phyloP scores from a whole-genome alignment of 2,888 invertebrate genomes.

The Phyllotreta cruciferae region DNA sequence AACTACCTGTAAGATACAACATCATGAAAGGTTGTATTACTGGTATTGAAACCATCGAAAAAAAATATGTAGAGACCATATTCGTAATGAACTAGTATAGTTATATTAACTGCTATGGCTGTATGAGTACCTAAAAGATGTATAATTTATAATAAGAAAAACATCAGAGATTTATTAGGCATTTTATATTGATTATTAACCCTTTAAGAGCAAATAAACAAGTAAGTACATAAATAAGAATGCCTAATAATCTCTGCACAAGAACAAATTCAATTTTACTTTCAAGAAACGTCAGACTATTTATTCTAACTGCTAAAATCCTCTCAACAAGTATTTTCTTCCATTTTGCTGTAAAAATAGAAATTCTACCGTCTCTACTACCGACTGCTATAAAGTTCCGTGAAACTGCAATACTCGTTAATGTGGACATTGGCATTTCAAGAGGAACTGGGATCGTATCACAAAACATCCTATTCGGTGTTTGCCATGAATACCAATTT shows the following conservation, averaged over 20 bases:
- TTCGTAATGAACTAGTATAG: conserved; percentile 47
- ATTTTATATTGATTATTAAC: conserved; percentile 1
- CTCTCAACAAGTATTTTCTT: conserved; percentile 49
- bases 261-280: conserved; percentile 32
- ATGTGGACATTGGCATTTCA: conserved; percentile 52
- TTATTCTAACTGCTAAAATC: conserved; percentile 53
- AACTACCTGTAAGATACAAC: conserved; percentile 51
- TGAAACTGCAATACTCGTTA: conserved; percentile 55
- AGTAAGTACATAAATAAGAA: neutral
- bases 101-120: conserved; percentile 39
- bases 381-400: conserved; percentile 55
- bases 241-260: conserved; percentile 15
- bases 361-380: conserved; percentile 55
- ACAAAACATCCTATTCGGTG: conserved; percentile 50
- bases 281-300: conserved; percentile 52
- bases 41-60: conserved; percentile 42
- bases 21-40: conserved; percentile 45
- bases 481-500: conserved; percentile 56
- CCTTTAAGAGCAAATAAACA: neutral
- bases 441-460: conserved; percentile 52
- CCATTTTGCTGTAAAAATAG: conserved; percentile 53
- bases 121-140: conserved; percentile 42
- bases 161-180: conserved; percentile 16
- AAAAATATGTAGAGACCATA: conserved; percentile 46
- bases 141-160: neutral